Evolutionary conservation across 2,113 vertebrate species (phyloP).

Genomic region (Podiceps cristatus): DNA sequence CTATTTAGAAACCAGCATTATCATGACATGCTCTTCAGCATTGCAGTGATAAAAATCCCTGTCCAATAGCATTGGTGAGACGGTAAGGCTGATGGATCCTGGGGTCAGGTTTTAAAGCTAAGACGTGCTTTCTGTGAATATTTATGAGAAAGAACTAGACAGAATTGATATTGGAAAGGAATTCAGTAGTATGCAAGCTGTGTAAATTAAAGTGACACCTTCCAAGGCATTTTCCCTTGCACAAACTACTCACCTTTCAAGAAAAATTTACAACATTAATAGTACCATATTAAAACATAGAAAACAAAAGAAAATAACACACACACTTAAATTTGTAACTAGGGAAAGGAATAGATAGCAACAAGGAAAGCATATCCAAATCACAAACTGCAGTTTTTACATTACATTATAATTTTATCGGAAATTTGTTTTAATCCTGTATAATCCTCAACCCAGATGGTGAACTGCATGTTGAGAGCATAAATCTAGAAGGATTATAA

Average conservation of each 20-base stretch:
- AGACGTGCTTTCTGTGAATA: not conserved
- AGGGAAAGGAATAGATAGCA: not conserved
- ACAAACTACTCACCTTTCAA: not conserved
- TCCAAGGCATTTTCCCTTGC: not conserved
- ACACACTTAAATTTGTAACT: accelerated
- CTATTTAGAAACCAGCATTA: not conserved
- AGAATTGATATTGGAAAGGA: not conserved
- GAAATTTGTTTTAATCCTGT: not conserved
- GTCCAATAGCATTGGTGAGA: not conserved
- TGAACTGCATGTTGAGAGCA: not conserved
- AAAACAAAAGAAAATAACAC: not conserved
- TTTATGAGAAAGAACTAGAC: not conserved
- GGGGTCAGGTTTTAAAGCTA: not conserved
- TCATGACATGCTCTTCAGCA: not conserved
- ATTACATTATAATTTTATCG: not conserved
- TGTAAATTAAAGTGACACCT: not conserved
- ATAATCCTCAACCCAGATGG: not conserved
- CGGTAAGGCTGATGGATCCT: not conserved
- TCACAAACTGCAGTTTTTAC: not conserved
- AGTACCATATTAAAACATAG: not conserved
- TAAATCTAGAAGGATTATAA: not conserved
- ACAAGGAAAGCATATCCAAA: not conserved
- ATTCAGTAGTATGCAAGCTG: not conserved
- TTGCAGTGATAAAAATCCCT: not conserved
- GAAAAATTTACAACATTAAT: not conserved